A percentile compares a stretch with the other conserved stretches of the same genome.
These are phyloP conservation scores for Portunus trituberculatus DNA, from an alignment of 1,140 invertebrate genomes.

Conservation along the genomic window DNA sequence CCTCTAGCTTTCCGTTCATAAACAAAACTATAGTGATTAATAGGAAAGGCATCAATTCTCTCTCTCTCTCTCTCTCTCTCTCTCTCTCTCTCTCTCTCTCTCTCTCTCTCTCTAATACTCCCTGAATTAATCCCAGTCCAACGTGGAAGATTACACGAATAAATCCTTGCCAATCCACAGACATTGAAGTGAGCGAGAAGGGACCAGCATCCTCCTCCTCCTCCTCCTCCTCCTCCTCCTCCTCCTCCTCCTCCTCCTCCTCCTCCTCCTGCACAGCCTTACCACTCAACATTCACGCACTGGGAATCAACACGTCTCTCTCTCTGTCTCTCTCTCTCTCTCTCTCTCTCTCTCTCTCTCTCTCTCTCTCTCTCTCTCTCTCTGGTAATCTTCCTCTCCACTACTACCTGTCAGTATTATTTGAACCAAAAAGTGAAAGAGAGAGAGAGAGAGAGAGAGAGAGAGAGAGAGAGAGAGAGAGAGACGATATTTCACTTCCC, in stretches of 20 bases:
- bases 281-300: not conserved
- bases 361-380: not conserved
- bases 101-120: slow-evolving; percentile 2
- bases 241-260: too few species aligned
- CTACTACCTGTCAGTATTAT: too few species aligned
- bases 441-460: not conserved
- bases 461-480: not conserved
- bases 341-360: not conserved
- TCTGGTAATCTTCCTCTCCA: too few species aligned
- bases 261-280: not conserved
- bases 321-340: not conserved
- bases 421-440: not conserved
- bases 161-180: not conserved
- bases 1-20: too few species aligned
- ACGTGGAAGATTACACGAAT: not conserved
- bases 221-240: not conserved
- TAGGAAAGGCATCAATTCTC: too few species aligned
- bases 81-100: slow-evolving; percentile 11
- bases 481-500: not conserved
- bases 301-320: not conserved
- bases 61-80: slow-evolving; percentile 9
- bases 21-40: too few species aligned
- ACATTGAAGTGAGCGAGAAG: not conserved
- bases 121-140: not conserved
- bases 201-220: not conserved